Percentiles rank a stretch among this genome's conserved stretches.
Evolutionary conservation across 2,113 vertebrate genomes (phyloP).

Genomic region (Phocoena sinus): DNA sequence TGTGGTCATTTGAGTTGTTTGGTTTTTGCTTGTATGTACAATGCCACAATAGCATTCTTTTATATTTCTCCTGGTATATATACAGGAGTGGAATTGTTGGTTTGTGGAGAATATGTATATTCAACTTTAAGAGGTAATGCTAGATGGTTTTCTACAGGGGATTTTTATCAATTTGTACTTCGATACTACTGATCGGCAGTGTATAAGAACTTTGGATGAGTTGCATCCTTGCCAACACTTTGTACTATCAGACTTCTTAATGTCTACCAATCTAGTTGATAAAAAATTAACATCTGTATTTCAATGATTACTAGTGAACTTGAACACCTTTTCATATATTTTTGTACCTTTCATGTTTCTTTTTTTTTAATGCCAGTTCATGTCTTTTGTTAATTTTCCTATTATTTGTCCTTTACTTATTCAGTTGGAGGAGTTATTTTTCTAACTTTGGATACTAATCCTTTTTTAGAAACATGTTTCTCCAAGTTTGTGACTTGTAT

Average conservation of each 20-base stretch:
- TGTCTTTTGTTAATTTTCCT: background rate
- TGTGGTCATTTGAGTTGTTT: background rate
- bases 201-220: background rate
- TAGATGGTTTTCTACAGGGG: background rate
- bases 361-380: background rate
- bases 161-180: background rate
- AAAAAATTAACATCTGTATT: background rate
- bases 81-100: background rate
- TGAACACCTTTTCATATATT: background rate
- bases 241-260: background rate
- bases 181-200: background rate
- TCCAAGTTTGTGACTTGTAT: background rate
- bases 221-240: background rate
- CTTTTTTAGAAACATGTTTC: background rate
- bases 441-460: background rate
- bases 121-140: background rate
- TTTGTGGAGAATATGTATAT: background rate
- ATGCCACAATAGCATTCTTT: background rate
- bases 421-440: background rate
- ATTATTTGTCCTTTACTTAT: background rate
- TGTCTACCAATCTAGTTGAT: background rate
- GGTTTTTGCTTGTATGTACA: background rate
- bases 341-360: background rate
- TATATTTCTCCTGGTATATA: background rate
- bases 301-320: background rate